phyloP scores from a whole-genome alignment of 1,140 invertebrate species.

The Thaumetopoea pityocampa region DNA sequence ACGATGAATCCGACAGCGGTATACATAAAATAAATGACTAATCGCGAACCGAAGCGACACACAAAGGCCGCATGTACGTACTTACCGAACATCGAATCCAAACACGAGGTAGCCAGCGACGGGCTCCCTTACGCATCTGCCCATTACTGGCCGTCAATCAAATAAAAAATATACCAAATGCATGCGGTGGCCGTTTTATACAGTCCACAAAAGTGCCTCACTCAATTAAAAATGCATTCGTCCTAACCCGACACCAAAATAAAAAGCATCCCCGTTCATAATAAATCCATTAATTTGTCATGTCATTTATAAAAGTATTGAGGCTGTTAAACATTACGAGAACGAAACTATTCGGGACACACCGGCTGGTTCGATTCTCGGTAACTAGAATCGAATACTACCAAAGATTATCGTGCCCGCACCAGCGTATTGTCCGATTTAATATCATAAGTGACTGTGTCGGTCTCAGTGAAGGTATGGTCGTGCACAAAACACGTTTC shows the following conservation, averaged over 20 bases:
- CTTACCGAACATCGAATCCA: slow-evolving; percentile 41
- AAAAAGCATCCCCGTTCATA: slow-evolving; percentile 66
- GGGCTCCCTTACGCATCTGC: slow-evolving; percentile 61
- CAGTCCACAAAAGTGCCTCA: slow-evolving; percentile 70
- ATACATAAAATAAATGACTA: slow-evolving; percentile 35
- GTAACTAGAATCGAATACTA: slow-evolving; percentile 60
- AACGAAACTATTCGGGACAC: slow-evolving; percentile 38
- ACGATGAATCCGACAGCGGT: no score
- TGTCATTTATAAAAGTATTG: slow-evolving; percentile 69
- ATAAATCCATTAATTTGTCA: slow-evolving; percentile 75
- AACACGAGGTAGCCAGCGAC: slow-evolving; percentile 63
- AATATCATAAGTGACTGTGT: slow-evolving; percentile 56
- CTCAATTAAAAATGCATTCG: slow-evolving; percentile 75
- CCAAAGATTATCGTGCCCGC: slow-evolving; percentile 58
- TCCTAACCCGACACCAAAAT: slow-evolving; percentile 59
- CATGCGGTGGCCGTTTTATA: slow-evolving; percentile 68
- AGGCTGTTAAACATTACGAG: slow-evolving; percentile 49
- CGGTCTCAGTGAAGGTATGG: slow-evolving; percentile 30
- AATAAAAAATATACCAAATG: slow-evolving; percentile 64
- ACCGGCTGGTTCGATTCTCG: slow-evolving; percentile 41
- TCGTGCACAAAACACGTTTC: slow-evolving; percentile 26
- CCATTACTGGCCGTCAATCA: slow-evolving; percentile 72
- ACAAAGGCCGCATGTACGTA: slow-evolving; percentile 52
- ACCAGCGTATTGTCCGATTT: slow-evolving; percentile 54
- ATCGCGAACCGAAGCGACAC: slow-evolving; percentile 38